These are phyloP conservation scores for Euphysa ruthae DNA, from an alignment of 30 jellyfish, hydroid and myxozoan genomes.

Conservation along the genomic window DNA sequence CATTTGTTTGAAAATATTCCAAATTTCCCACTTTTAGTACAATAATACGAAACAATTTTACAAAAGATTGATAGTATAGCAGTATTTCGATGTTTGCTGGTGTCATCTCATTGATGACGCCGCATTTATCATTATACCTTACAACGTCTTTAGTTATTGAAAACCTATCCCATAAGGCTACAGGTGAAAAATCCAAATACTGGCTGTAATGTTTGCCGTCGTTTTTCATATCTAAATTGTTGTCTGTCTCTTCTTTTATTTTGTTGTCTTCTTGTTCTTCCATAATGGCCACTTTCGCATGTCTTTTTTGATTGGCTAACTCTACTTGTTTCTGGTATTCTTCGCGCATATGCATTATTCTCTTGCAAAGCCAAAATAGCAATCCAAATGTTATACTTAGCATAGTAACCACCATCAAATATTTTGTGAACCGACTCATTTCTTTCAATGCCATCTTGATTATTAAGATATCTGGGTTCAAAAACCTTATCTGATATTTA, in stretches of 20 bases:
- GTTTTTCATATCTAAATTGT: background rate
- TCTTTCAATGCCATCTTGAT: background rate
- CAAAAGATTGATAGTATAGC: conserved; percentile 23
- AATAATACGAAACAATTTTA: conserved; percentile 2
- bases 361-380: conserved; percentile 2
- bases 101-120: background rate
- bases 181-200: conserved; percentile 22
- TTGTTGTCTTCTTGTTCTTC: conserved; percentile 22
- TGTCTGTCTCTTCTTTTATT: background rate
- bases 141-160: conserved; percentile 1
- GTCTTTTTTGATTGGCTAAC: conserved; percentile 1
- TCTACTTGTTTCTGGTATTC: conserved; percentile 19
- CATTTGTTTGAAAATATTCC: background rate
- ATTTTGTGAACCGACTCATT: background rate
- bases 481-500: too few species aligned
- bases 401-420: conserved; percentile 17
- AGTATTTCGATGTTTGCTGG: conserved; percentile 12
- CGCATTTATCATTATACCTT: background rate
- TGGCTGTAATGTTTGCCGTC: background rate
- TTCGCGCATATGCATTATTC: conserved; percentile 8
- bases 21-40: conserved; percentile 1
- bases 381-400: background rate
- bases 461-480: background rate
- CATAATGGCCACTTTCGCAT: conserved; percentile 8
- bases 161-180: conserved; percentile 15